A percentile compares a stretch with the other conserved stretches of the same genome.
These are phyloP conservation scores for Thrips palmi DNA, from an alignment of 1,140 invertebrate genomes.

Conservation along the genomic window DNA sequence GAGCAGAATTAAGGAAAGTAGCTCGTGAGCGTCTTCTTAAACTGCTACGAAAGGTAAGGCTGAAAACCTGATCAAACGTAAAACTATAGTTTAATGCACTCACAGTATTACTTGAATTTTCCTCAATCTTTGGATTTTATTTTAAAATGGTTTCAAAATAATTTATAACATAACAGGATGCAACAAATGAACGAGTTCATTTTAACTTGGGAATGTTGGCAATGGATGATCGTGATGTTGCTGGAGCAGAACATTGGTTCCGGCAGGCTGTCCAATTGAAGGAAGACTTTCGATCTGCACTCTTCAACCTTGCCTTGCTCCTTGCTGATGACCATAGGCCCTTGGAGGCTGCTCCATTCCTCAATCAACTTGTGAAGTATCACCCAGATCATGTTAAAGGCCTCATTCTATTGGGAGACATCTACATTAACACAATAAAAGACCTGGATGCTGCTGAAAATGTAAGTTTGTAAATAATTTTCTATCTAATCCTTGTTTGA, in stretches of 20 bases:
- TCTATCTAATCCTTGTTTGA: conserved; percentile 1
- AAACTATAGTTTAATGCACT: background rate
- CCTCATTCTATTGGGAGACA: conserved; percentile 82
- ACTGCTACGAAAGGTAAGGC: conserved; percentile 48
- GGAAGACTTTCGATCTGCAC: conserved; percentile 72
- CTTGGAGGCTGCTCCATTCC: conserved; percentile 77
- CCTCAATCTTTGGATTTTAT: conserved; percentile 1
- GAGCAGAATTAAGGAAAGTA: conserved; percentile 54
- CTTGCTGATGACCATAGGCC: conserved; percentile 74
- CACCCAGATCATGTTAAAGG: conserved; percentile 92
- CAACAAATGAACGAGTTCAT: conserved; percentile 69
- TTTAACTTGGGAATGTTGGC: conserved; percentile 93
- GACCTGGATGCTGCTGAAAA: conserved; percentile 82
- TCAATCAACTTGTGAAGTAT: conserved; percentile 77
- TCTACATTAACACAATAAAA: conserved; percentile 91
- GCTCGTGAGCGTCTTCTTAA: conserved; percentile 63
- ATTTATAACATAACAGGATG: conserved; percentile 32
- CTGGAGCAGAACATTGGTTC: conserved; percentile 79
- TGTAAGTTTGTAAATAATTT: conserved; percentile 31
- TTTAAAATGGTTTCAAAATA: too few relatives aligned
- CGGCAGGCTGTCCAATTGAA: conserved; percentile 67
- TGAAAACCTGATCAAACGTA: conserved; percentile 3
- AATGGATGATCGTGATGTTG: conserved; percentile 81
- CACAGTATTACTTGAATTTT: background rate
- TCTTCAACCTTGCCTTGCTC: conserved; percentile 86